Evolutionary conservation across 2,113 vertebrate genomes (phyloP).

Genomic region (Progne subis): DNA sequence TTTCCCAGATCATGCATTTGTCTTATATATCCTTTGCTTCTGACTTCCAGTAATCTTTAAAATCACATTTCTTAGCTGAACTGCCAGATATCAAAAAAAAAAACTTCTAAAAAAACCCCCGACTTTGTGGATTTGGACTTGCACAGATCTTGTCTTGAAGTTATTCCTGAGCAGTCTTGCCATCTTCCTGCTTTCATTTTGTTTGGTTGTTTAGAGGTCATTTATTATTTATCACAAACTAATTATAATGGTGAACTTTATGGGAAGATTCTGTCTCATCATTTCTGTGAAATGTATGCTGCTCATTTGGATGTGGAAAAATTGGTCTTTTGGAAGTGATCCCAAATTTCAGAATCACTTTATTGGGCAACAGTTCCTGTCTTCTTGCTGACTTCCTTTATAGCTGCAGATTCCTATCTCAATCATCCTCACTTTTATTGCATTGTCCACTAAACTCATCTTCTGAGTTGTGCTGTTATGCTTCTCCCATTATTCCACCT

Average conservation of each 20-base stretch:
- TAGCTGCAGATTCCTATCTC: not conserved
- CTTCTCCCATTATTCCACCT: not conserved
- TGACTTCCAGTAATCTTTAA: not conserved
- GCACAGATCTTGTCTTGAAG: not conserved
- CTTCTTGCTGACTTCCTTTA: not conserved
- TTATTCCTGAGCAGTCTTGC: not conserved
- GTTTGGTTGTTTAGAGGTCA: not conserved
- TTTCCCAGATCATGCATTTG: not conserved
- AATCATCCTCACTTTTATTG: not conserved
- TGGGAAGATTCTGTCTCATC: not conserved
- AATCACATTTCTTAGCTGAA: not conserved
- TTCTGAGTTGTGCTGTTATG: not conserved
- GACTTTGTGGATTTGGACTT: not conserved
- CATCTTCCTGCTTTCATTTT: not conserved
- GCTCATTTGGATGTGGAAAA: not conserved
- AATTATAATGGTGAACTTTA: not conserved
- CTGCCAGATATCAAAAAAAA: not conserved
- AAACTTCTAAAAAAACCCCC: not conserved
- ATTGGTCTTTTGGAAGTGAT: conserved; percentile 15
- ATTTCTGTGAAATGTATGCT: not conserved
- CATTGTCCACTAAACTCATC: not conserved
- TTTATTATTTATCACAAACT: conserved; percentile 24
- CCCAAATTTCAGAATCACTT: not conserved
- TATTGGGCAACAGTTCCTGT: not conserved
- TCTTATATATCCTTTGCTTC: not conserved